phyloP scores from a whole-genome alignment of 2,797 vertebrate genomes.

The Enteromius mattozi region DNA sequence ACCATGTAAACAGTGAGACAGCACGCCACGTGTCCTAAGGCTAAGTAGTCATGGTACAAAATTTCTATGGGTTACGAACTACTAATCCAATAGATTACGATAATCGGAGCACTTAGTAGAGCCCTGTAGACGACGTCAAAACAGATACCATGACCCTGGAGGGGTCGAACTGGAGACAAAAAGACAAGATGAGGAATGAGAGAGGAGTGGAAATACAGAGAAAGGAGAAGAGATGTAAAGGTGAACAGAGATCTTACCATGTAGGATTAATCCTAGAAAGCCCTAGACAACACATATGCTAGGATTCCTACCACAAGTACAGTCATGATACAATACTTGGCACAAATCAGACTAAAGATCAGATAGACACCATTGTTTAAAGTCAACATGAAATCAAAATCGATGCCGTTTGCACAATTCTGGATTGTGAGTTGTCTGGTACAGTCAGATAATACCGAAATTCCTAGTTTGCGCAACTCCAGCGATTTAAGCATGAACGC shows the following conservation, averaged over 20 bases:
- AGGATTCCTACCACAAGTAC: conserved; percentile 45
- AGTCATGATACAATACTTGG: conserved; percentile 31
- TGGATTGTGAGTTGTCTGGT: neutral
- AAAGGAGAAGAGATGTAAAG: conserved; percentile 26
- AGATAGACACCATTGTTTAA: conserved; percentile 25
- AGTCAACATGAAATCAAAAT: conserved; percentile 36
- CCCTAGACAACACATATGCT: conserved; percentile 36
- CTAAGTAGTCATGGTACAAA: conserved; percentile 69
- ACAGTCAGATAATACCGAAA: neutral
- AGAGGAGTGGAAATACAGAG: conserved; percentile 23
- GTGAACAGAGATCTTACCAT: conserved; percentile 29
- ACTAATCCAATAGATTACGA: conserved; percentile 67
- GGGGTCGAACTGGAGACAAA: neutral
- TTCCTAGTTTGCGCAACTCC: neutral
- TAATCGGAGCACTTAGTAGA: conserved; percentile 36
- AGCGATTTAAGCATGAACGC: neutral
- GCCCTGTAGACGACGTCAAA: conserved; percentile 58
- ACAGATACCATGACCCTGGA: conserved; percentile 50
- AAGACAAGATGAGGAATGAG: conserved; percentile 37
- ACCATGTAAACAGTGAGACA: conserved; percentile 48
- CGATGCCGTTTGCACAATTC: neutral
- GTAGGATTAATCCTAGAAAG: conserved; percentile 36
- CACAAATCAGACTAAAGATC: conserved; percentile 41
- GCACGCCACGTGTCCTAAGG: conserved; percentile 63
- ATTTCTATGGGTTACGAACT: conserved; percentile 68